phyloP scores from a whole-genome alignment of 2,888 invertebrate species.

The Sicus ferrugineus region DNA sequence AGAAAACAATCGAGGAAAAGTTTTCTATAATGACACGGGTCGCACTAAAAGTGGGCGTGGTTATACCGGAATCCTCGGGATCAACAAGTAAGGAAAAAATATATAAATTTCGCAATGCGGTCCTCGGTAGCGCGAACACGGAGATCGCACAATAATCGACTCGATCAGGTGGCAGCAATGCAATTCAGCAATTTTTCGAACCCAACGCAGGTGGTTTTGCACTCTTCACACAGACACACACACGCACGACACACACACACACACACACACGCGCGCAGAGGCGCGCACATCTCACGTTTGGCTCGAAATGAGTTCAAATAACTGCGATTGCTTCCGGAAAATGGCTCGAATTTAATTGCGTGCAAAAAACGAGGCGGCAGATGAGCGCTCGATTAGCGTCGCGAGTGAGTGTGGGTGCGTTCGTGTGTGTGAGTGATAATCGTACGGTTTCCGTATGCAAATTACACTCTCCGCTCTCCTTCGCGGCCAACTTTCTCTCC shows the following conservation, averaged over 20 bases:
- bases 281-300: background rate
- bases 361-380: constrained; percentile 17
- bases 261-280: background rate
- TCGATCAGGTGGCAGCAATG: background rate
- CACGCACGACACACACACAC: background rate
- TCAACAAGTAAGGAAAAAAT: too few relatives aligned
- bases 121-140: too few relatives aligned
- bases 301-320: constrained; percentile 42
- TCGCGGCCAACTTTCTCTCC: too few relatives aligned
- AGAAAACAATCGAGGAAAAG: too few relatives aligned
- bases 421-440: background rate
- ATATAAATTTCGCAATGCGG: too few relatives aligned
- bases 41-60: too few relatives aligned
- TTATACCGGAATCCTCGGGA: too few relatives aligned
- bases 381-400: background rate
- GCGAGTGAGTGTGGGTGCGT: background rate
- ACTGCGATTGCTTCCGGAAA: constrained; percentile 45
- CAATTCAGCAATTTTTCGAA: background rate
- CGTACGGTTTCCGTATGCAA: too few relatives aligned
- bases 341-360: constrained; percentile 45
- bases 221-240: background rate
- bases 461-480: too few relatives aligned
- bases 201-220: background rate
- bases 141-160: too few relatives aligned
- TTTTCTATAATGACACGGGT: too few relatives aligned